Base-by-base conservation (phyloP, 2,888 invertebrate species). In the Chrysodeixis includens region DNA sequence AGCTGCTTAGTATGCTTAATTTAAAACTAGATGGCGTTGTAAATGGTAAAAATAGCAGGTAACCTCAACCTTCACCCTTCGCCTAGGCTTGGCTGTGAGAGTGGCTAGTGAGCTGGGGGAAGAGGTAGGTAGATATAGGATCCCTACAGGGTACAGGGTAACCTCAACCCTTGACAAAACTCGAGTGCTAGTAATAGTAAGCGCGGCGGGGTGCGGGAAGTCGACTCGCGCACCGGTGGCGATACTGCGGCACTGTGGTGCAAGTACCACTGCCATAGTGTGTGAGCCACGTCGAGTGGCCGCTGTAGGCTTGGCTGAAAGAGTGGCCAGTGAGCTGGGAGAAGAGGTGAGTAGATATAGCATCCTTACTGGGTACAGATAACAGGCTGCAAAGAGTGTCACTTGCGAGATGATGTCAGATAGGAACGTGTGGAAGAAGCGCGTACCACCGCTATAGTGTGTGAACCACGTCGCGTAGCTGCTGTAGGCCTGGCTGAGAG, bases 281-380 rank as follows among this genome's bases (percentile, higher is more conserved):
- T 96, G 97, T 0, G 96, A 97, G 69, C 97, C 97, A 0, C 92
- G 97, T 5, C 88, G 97, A 56, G 96, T 97, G 16, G 97, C 97
- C 0, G 97, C 97, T 0, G 95, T 97, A 16, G 96, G 97, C 0
- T 83, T 97, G 8, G 97, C 97, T 1, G 93, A 96, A 76, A 91
- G 96, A 56, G 96, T 97, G 0, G 96, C 97, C 3, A 84, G 83
- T 4, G 97, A 97, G 82, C 83, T 97, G 66, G 85, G 91, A 0
- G 97, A 97, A 88, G 73, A 89, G 76, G 96, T 96, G 84, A 83
- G 84, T 71, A 44, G 0, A 6, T 40, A 8, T 8, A 9, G 9
- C 12, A 14, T 35, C 10, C n/a, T n/a, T n/a, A n/a, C n/a, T n/a
- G n/a, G n/a, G n/a, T n/a, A n/a, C n/a, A n/a, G n/a, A n/a, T n/a